Conservation (phyloP, 2,888 invertebrate species). For the Prenolepis imparis region DNA sequence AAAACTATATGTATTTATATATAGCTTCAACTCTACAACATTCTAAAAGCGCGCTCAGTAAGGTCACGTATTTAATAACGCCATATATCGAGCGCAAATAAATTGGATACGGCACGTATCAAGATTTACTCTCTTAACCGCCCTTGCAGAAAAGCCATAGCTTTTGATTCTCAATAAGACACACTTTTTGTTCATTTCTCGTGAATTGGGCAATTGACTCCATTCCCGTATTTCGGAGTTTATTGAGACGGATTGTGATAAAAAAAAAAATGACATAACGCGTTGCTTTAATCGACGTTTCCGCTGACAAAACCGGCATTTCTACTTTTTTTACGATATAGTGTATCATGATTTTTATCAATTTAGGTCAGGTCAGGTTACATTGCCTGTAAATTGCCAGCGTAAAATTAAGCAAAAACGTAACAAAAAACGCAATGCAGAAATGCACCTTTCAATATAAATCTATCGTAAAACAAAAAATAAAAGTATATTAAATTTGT, state of each 20-base stretch:
- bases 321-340: background rate
- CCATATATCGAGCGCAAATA: slow-evolving; percentile 66
- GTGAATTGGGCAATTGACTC: slow-evolving; percentile 21
- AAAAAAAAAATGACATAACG: slow-evolving; percentile 38
- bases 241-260: slow-evolving; percentile 22
- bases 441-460: background rate
- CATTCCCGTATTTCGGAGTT: background rate
- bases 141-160: slow-evolving; percentile 33
- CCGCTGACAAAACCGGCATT: background rate
- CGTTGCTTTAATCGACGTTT: slow-evolving; percentile 14
- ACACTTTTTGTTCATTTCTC: slow-evolving; percentile 25
- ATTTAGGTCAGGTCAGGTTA: background rate
- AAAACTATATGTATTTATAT: slow-evolving; percentile 31
- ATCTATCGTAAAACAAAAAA: background rate
- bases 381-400: background rate
- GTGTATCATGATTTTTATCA: slow-evolving; percentile 1
- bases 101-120: slow-evolving; percentile 71
- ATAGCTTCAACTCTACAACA: slow-evolving; percentile 53
- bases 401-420: background rate
- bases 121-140: slow-evolving; percentile 71
- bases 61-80: slow-evolving; percentile 77
- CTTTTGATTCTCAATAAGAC: slow-evolving; percentile 60
- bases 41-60: slow-evolving; percentile 45
- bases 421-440: background rate
- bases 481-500: background rate